Base-by-base conservation (phyloP, 2,113 vertebrate genomes). In the Halcyon malimbica region DNA sequence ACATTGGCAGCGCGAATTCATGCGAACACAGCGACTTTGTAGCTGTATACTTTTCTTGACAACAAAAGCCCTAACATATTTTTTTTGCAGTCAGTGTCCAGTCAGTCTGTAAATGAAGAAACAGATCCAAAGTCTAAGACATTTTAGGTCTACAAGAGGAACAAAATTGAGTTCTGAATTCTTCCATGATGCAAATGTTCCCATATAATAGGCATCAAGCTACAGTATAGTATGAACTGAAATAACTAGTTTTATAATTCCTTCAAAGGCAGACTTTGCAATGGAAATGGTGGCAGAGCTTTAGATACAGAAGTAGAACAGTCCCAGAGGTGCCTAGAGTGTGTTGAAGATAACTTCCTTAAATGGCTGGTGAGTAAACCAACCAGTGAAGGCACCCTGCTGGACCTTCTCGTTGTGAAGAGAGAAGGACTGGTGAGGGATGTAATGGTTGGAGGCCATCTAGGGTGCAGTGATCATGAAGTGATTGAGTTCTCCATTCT, bases 221-320 rank as follows among this genome's bases (percentile, higher is more conserved):
- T 56, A 25, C 23, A 39, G 37, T 70, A 44, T 11, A 53, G n/a
- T 59, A 29, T 35, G 73, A 92, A 70, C 28, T 51, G 93, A 89
- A 95, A 57, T 80, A 90, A 86, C 54, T 31, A 57, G 70, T 73
- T 93, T 65, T 93, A 65, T 67, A 89, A 94, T 60, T 59, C 64
- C 76, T 76, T 93, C 54, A 57, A 93, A 91, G 83, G 88, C 92
- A 90, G 81, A 28, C 76, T 86, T 92, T 71, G 71, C 79, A 90
- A 33, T 62, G 64, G 84, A 85, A 91, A 90, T 94, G 80, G 48
- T 74, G 35, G 85, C 78, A 74, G 84, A 63, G 59, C 68, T 81
- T 89, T 78, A 93, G 68, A 83, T 93, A 39, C 60, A 44, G 60
- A 90, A 94, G 18, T 46, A 46, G 18, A 19, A 46, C 44, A 46